Percentiles rank a stretch among this genome's conserved stretches.
phyloP scores from a whole-genome alignment of 1,140 invertebrate species.

The Choristoneura fumiferana region DNA sequence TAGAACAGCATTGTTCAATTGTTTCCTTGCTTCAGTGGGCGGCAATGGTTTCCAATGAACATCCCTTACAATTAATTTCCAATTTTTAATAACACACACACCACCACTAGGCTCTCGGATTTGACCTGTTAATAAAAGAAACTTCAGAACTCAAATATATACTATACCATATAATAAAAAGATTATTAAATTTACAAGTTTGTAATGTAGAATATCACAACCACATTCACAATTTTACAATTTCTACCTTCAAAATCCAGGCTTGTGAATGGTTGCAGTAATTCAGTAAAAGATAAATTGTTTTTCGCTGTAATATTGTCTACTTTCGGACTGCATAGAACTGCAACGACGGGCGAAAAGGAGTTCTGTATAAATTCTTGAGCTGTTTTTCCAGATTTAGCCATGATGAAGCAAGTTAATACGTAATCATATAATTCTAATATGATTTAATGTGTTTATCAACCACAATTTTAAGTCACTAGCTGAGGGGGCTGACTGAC shows the following conservation, averaged over 20 bases:
- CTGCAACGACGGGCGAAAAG: slow-evolving; percentile 93
- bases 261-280: slow-evolving; percentile 90
- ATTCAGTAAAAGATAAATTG: slow-evolving; percentile 93
- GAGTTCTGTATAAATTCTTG: slow-evolving; percentile 93
- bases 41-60: slow-evolving; percentile 89
- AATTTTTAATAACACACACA: slow-evolving; percentile 85
- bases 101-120: slow-evolving; percentile 91
- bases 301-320: slow-evolving; percentile 93
- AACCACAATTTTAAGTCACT: no score
- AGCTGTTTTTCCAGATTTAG: slow-evolving; percentile 82
- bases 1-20: slow-evolving; percentile 92
- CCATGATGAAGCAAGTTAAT: slow-evolving; percentile 67
- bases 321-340: slow-evolving; percentile 88
- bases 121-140: slow-evolving; percentile 80
- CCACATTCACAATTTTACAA: slow-evolving; percentile 1
- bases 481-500: no score
- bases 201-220: not conserved
- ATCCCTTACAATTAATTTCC: slow-evolving; percentile 90
- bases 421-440: not conserved
- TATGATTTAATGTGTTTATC: not conserved
- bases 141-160: slow-evolving; percentile 3
- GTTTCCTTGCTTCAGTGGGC: slow-evolving; percentile 89
- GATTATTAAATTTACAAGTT: not conserved
- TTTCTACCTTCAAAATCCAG: slow-evolving; percentile 60
- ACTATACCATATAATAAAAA: no score